Evolutionary conservation across 2,888 invertebrate species (phyloP).

Genomic region (Drosophila quinaria): DNA sequence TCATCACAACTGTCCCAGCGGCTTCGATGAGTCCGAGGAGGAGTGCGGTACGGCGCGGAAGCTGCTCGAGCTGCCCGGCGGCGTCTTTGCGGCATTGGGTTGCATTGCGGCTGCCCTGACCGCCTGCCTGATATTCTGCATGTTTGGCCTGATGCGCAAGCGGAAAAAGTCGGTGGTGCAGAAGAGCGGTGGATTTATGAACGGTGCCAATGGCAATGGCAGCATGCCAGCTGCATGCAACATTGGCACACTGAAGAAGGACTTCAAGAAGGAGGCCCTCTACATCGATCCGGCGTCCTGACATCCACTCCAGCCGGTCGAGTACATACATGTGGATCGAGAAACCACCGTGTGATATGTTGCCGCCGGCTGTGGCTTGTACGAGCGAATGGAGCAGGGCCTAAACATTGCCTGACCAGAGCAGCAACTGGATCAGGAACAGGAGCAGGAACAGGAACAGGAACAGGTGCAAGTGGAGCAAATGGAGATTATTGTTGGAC

Average conservation of each 20-base stretch:
- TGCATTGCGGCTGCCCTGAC: conserved; percentile 88
- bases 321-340: conserved; percentile 96
- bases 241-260: conserved; percentile 88
- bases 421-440: conserved; percentile 11
- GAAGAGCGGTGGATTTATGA: conserved; percentile 85
- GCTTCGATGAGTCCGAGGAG: conserved; percentile 90
- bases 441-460: neutral
- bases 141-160: conserved; percentile 88
- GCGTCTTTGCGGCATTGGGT: conserved; percentile 87
- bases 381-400: conserved; percentile 64
- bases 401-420: conserved; percentile 61
- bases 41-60: conserved; percentile 88
- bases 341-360: conserved; percentile 94
- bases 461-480: conserved; percentile 19
- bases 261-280: conserved; percentile 86
- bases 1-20: conserved; percentile 88
- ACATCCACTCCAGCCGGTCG: conserved; percentile 96
- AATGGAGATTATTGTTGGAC: conserved; percentile 37
- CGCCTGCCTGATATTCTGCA: conserved; percentile 87
- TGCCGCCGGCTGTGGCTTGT: conserved; percentile 77
- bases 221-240: conserved; percentile 68
- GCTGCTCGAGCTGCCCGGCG: conserved; percentile 87
- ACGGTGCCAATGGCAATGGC: conserved; percentile 61
- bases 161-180: conserved; percentile 87
- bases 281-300: conserved; percentile 90